Conservation (phyloP, 2,113 vertebrate species). For the Reinhardtius hippoglossoides region DNA sequence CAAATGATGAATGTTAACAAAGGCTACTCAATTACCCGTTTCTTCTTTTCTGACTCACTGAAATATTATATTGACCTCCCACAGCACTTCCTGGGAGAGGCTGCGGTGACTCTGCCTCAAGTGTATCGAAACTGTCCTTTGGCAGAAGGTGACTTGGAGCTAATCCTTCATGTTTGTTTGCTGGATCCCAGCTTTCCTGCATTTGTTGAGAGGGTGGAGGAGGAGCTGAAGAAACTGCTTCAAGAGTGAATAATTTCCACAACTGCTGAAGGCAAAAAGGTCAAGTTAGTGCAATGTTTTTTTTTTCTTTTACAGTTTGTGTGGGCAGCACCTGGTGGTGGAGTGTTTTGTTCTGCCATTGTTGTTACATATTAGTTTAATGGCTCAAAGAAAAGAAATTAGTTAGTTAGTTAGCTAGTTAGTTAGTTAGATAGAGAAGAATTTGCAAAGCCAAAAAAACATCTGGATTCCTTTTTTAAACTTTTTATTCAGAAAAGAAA, state of each 20-base stretch:
- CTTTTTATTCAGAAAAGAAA: constrained; percentile 92
- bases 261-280: constrained; percentile 47
- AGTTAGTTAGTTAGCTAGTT: too few relatives aligned
- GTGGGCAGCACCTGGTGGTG: constrained; percentile 51
- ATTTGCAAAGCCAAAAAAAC: constrained; percentile 31
- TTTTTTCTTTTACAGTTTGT: constrained; percentile 29
- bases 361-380: constrained; percentile 27
- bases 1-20: not conserved
- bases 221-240: constrained; percentile 84
- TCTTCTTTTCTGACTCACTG: not conserved
- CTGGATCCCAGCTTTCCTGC: constrained; percentile 90
- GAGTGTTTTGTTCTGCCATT: constrained; percentile 28
- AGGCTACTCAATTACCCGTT: not conserved
- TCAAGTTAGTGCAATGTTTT: constrained; percentile 43
- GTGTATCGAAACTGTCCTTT: constrained; percentile 64
- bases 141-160: constrained; percentile 77
- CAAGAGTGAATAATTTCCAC: constrained; percentile 75
- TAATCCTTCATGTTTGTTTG: constrained; percentile 88
- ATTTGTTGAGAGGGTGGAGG: constrained; percentile 91
- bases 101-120: constrained; percentile 67
- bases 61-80: constrained; percentile 21
- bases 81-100: constrained; percentile 83
- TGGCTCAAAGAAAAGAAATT: not conserved
- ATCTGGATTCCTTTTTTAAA: constrained; percentile 40
- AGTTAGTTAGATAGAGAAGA: too few relatives aligned